Evolutionary conservation across 2,113 vertebrate genomes (phyloP), one percentile per base, ranked within the genome.

Genomic region (Channa argus): DNA sequence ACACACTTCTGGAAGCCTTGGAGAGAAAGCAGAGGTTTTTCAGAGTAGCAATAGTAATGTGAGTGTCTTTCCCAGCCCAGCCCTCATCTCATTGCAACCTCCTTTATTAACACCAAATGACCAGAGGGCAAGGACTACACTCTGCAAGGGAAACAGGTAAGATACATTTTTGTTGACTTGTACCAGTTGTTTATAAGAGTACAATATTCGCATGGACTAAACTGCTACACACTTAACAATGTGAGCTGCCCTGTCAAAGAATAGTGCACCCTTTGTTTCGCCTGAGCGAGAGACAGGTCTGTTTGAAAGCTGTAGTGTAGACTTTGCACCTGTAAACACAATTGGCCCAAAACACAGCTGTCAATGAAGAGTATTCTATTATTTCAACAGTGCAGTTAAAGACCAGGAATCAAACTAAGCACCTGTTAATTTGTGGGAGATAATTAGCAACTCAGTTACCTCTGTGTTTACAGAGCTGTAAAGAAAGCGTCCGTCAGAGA

Each of bases 11-110:
- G 86, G 86, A 87, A 87, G 88, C 84, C 91, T 93, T n/a, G 81
- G 78, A 78, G 86, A 88, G 83, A 94, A 90, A 89, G 90, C 89
- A 72, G 90, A 92, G 72, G 85, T 93, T 91, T 95, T 94, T 88
- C 90, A 80, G 63, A 88, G 81, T 66, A 89, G 60, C 53, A 88
- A 64, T 66, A 79, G 86, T 86, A 92, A 91, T 84, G 77, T 65
- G 71, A 88, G 87, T 74, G 74, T 72, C 64, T 92, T 86, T 54
- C 44, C 85, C 76, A 84, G 84, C 86, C 63, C 89, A 68, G 70
- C 88, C 78, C 85, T 92, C 84, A 89, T 92, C 88, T 82, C 93
- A 14, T 71, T 92, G 78, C 77, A 67, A 82, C 89, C 89, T 72
- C 79, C 91, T 71, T 81, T 81, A 77, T 86, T 83, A 56, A 83